Conservation (phyloP, 1,140 invertebrate genomes). For the Brachionus plicatilis region DNA sequence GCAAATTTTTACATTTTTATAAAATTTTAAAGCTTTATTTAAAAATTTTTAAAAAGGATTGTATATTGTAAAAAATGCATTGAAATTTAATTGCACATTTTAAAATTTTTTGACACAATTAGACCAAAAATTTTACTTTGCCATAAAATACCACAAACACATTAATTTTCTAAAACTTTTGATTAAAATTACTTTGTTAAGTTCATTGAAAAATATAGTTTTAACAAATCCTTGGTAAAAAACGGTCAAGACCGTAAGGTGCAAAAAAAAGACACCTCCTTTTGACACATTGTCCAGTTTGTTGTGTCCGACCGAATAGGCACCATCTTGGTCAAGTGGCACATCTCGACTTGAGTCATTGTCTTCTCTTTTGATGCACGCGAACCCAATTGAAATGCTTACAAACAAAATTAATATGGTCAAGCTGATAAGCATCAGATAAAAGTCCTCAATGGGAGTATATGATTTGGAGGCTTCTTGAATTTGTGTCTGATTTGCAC, state of each 20-base stretch:
- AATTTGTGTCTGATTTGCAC: background rate
- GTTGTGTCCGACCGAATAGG: background rate
- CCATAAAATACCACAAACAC: too few species aligned
- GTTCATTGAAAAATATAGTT: background rate
- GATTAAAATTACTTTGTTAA: background rate
- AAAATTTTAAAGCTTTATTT: too few species aligned
- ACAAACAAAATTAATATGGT: background rate
- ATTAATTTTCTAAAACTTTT: too few species aligned
- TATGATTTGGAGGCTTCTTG: background rate
- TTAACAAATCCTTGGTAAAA: slow-evolving; percentile 21
- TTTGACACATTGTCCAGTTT: background rate
- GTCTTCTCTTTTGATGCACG: background rate
- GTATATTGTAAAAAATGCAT: too few species aligned
- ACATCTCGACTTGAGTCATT: background rate
- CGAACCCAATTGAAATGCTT: background rate
- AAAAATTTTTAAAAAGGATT: too few species aligned
- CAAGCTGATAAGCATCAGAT: background rate
- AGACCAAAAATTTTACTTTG: too few species aligned
- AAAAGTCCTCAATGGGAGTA: background rate
- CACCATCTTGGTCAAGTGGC: background rate
- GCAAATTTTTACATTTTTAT: too few species aligned
- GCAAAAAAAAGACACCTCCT: background rate
- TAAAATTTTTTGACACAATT: too few species aligned
- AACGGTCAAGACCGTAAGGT: background rate
- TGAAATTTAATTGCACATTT: too few species aligned